phyloP scores from a whole-genome alignment of 2,113 vertebrate species.

The Shinisaurus crocodilurus region DNA sequence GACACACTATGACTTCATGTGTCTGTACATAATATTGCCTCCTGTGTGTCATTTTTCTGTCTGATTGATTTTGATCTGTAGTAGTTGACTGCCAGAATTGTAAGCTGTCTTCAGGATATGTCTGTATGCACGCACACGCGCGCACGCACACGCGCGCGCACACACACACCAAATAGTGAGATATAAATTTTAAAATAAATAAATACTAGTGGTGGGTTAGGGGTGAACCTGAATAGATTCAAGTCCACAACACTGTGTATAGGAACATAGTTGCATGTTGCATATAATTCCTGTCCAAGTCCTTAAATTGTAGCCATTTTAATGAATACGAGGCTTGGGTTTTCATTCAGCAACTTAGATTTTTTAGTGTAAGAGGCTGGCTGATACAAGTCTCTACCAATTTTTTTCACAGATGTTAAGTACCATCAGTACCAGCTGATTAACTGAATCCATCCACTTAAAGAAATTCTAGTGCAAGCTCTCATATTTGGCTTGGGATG shows the following conservation, averaged over 20 bases:
- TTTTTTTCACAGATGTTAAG: background rate
- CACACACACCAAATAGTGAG: background rate
- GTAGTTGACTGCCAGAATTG: background rate
- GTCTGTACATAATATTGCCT: background rate
- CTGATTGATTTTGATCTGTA: background rate
- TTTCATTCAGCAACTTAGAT: background rate
- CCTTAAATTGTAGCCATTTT: background rate
- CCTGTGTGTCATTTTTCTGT: background rate
- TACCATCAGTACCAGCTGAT: background rate
- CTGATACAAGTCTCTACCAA: background rate
- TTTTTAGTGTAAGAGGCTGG: background rate
- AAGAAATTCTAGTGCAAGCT: background rate
- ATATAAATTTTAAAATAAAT: background rate
- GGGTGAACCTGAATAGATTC: background rate
- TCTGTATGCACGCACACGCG: background rate
- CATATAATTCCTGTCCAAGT: background rate
- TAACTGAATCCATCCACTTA: background rate
- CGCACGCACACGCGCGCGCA: too few relatives aligned
- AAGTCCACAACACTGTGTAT: background rate
- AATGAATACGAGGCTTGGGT: background rate
- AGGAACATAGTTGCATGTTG: background rate
- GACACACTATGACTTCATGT: background rate
- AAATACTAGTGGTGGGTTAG: background rate
- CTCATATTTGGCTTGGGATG: background rate
- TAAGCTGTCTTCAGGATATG: background rate